Conservation (phyloP, 2,113 vertebrate genomes). For the Rana temporaria region DNA sequence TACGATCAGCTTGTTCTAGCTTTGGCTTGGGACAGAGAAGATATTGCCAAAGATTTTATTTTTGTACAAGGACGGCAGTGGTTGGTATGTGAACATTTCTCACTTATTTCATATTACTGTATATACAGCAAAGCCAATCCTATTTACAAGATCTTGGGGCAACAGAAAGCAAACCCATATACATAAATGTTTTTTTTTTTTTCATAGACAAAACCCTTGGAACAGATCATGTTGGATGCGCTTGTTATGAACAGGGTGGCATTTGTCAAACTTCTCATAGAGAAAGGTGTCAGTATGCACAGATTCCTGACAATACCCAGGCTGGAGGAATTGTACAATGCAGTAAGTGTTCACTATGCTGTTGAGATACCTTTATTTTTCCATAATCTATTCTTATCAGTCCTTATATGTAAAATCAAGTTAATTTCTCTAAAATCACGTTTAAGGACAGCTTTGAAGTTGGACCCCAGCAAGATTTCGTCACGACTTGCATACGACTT, state of each 20-base stretch:
- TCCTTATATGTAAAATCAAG: no score
- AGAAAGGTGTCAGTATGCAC: slow-evolving; percentile 98
- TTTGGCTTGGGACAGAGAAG: slow-evolving; percentile 95
- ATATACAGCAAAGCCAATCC: no score
- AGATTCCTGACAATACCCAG: slow-evolving; percentile 95
- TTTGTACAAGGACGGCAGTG: slow-evolving; percentile 98
- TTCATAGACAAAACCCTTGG: slow-evolving; percentile 89
- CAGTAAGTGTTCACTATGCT: slow-evolving; percentile 74
- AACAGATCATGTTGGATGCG: slow-evolving; percentile 96
- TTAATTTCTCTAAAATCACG: no score
- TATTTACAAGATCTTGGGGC: neutral
- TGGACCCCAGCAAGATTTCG: no score
- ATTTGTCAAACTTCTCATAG: slow-evolving; percentile 98
- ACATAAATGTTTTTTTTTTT: neutral
- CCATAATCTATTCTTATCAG: no score
- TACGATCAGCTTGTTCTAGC: slow-evolving; percentile 97
- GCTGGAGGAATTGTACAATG: slow-evolving; percentile 97
- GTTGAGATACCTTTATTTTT: no score
- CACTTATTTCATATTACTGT: neutral
- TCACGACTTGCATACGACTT: no score
- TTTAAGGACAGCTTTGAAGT: no score
- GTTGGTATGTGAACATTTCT: slow-evolving; percentile 81
- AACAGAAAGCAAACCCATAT: neutral
- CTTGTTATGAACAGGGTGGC: slow-evolving; percentile 97
- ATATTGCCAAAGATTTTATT: slow-evolving; percentile 98